Base-by-base conservation (phyloP, 2,888 invertebrate genomes). In the Listrodromus nycthemerus region DNA sequence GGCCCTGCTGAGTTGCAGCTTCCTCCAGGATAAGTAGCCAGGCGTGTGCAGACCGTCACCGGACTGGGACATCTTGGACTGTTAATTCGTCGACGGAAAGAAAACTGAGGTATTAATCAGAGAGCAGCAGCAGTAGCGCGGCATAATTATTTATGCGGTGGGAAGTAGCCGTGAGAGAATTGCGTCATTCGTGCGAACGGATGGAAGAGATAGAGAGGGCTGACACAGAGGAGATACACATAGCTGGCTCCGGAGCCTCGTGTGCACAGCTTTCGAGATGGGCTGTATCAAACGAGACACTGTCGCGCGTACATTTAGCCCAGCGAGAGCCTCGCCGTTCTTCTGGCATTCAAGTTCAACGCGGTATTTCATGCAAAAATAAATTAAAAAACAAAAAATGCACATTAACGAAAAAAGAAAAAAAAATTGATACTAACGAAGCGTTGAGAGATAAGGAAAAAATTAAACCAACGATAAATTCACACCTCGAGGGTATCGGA, bases 1-100 rank as follows among this genome's bases (percentile, higher is more conserved):
- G 76, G 99, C 99, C 86, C 98, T 95, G 92, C 98, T 98, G 77
- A 99, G 95, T 93, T 99, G 99, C 45, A 99, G 94, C 92, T 98
- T 98, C 88, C 98, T 95, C 98, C 98, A 98, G 58, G 97, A 97
- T 70, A 97, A 94, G 91, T 97, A 97, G n/a, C 97, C 96, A 21
- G 97, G 97, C 13, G 97, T 97, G 92, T 97, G 97, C 30, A 97
- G 94, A 80, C 95, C 96, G 92, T 97, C 97, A 27, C 96, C 96
- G 5, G 96, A 95, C 90, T 96, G 95, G 88, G 97, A 97, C 95
- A 97, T 96, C 88, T 95, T 97, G 48, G 96, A 95, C 95, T 97
- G 91, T 67, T 50, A 6, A 63, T 50, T 5, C 48, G 30, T 37
- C 87, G 81, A 84, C 71, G 83, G 87, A 73, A 21, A 16, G n/a